Conservation (phyloP, 2,888 invertebrate species). For the Lydus trimaculatus region DNA sequence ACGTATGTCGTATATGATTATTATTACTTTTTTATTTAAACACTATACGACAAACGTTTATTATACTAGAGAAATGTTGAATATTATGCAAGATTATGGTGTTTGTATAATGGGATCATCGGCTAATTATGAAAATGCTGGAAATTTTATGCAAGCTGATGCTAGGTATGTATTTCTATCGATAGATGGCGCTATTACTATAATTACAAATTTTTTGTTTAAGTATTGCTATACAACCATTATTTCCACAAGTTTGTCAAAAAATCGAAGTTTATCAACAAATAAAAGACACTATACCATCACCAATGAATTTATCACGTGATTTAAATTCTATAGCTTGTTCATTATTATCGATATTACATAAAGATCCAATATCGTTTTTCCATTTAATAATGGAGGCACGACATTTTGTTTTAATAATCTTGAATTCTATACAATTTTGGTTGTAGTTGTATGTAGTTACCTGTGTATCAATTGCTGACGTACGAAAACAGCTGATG, state of each 20-base stretch:
- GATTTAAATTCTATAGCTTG: constrained; percentile 88
- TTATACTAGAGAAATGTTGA: constrained; percentile 84
- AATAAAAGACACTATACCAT: constrained; percentile 45
- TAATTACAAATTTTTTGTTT: constrained; percentile 27
- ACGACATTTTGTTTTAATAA: constrained; percentile 77
- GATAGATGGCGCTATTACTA: constrained; percentile 1
- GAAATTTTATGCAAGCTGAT: constrained; percentile 94
- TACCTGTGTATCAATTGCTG: too few species aligned
- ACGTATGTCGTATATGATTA: not conserved
- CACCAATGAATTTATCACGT: constrained; percentile 84
- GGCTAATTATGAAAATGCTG: constrained; percentile 88
- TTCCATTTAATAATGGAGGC: constrained; percentile 86
- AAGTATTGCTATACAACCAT: constrained; percentile 92
- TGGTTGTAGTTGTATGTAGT: too few species aligned
- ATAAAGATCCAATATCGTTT: constrained; percentile 81
- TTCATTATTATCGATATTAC: constrained; percentile 80
- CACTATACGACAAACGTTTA: not conserved
- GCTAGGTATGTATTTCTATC: constrained; percentile 65
- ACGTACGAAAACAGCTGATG: too few species aligned
- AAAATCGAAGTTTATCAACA: constrained; percentile 61
- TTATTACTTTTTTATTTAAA: not conserved
- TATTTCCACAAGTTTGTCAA: constrained; percentile 89
- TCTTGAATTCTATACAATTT: constrained; percentile 82
- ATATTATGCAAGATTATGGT: constrained; percentile 96
- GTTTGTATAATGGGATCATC: constrained; percentile 94